Evolutionary conservation across 2,888 invertebrate genomes (phyloP).

Genomic region (Amphipoea lucens): DNA sequence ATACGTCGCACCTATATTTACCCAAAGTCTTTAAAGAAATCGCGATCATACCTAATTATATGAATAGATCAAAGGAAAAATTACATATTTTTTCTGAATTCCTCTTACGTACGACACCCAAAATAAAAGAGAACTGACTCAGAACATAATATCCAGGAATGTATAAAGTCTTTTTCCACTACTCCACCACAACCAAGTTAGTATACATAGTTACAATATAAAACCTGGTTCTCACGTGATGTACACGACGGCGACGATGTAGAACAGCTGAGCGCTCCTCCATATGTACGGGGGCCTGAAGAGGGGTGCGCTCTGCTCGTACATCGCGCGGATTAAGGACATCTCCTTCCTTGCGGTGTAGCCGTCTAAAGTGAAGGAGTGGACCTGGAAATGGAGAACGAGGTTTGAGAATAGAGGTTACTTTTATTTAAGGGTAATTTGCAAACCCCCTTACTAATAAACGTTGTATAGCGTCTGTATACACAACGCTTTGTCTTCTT

Average conservation of each 20-base stretch:
- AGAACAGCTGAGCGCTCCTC: constrained; percentile 83
- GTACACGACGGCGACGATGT: constrained; percentile 85
- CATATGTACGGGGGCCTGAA: constrained; percentile 81
- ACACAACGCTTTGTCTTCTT: too few relatives aligned
- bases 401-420: background rate
- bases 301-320: constrained; percentile 83
- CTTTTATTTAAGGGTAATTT: background rate
- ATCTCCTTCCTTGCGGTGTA: constrained; percentile 70
- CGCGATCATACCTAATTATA: too few relatives aligned
- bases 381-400: constrained; percentile 73
- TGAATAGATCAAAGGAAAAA: background rate
- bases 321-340: constrained; percentile 77
- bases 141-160: background rate
- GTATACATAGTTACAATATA: constrained; percentile 60
- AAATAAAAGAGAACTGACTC: background rate
- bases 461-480: too few relatives aligned
- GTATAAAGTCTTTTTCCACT: background rate
- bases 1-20: background rate
- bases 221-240: constrained; percentile 84
- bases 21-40: background rate
- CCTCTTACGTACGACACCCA: background rate
- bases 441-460: too few relatives aligned
- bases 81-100: background rate
- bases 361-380: constrained; percentile 75
- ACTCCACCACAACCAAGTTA: constrained; percentile 3